Evolutionary conservation across 2,888 invertebrate species (phyloP).

Genomic region (Tinea trinotella): DNA sequence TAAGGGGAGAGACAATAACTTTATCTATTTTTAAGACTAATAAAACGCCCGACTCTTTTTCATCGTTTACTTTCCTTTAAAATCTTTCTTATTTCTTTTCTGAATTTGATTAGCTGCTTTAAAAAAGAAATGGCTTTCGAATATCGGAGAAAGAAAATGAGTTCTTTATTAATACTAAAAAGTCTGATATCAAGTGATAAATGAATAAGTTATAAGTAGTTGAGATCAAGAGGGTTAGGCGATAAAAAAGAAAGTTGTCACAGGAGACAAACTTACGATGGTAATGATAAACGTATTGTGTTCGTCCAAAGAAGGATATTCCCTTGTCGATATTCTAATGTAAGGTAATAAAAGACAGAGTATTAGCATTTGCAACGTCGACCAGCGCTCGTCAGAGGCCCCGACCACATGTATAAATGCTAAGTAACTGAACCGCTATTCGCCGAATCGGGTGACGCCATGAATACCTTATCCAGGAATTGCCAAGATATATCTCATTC

Average conservation of each 20-base stretch:
- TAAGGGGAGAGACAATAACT: slow-evolving; percentile 7
- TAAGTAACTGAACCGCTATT: slow-evolving; percentile 22
- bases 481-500: not conserved
- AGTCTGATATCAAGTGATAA: not conserved
- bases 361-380: slow-evolving; percentile 40
- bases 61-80: not conserved
- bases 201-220: not conserved
- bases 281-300: slow-evolving; percentile 5
- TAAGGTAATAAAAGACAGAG: slow-evolving; percentile 44
- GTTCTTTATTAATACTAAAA: not conserved
- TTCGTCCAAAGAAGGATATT: not conserved
- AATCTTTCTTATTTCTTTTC: not conserved
- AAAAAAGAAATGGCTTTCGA: too few species aligned
- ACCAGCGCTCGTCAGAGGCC: slow-evolving; percentile 26
- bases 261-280: not conserved
- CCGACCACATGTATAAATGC: slow-evolving; percentile 24
- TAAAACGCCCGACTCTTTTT: not conserved
- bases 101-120: not conserved
- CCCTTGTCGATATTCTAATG: slow-evolving; percentile 44
- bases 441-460: slow-evolving; percentile 20
- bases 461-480: slow-evolving; percentile 24
- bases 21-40: slow-evolving; percentile 6
- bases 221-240: not conserved
- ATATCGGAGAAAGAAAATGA: too few species aligned
- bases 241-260: not conserved